A percentile compares a stretch with the other conserved stretches of the same genome.
phyloP scores from a whole-genome alignment of 2,888 invertebrate genomes.

The Buathra laborator region DNA sequence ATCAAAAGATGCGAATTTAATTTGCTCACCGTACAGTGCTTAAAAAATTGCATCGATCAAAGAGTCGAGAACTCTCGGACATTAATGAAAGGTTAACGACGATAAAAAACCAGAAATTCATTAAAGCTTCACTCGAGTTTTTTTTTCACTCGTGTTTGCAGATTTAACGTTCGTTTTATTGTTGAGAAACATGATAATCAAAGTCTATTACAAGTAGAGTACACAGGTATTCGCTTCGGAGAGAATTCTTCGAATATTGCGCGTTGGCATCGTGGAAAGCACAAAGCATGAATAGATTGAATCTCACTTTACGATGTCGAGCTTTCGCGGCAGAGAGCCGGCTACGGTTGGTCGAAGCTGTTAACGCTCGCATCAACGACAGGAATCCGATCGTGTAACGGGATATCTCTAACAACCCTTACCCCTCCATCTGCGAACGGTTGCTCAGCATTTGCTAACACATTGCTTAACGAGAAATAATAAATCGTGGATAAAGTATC shows the following conservation, averaged over 20 bases:
- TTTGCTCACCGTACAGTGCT: too few species aligned
- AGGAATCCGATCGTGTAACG: slow-evolving; percentile 52
- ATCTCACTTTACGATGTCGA: slow-evolving; percentile 46
- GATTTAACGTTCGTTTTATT: too few species aligned
- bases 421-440: background rate
- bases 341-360: background rate
- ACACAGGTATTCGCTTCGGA: too few species aligned
- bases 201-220: background rate
- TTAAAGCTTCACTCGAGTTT: too few species aligned
- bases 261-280: background rate
- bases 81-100: too few species aligned
- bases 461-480: slow-evolving; percentile 53
- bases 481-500: slow-evolving; percentile 41
- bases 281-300: slow-evolving; percentile 32
- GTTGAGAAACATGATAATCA: too few species aligned
- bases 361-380: slow-evolving; percentile 32
- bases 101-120: too few species aligned
- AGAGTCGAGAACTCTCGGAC: too few species aligned
- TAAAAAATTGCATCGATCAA: too few species aligned
- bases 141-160: too few species aligned
- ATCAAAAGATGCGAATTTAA: too few species aligned
- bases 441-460: background rate
- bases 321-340: background rate
- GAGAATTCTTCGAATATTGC: too few species aligned
- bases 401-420: slow-evolving; percentile 35